These are phyloP conservation scores for Atta cephalotes DNA, from an alignment of 1,140 invertebrate species.

Conservation along the genomic window DNA sequence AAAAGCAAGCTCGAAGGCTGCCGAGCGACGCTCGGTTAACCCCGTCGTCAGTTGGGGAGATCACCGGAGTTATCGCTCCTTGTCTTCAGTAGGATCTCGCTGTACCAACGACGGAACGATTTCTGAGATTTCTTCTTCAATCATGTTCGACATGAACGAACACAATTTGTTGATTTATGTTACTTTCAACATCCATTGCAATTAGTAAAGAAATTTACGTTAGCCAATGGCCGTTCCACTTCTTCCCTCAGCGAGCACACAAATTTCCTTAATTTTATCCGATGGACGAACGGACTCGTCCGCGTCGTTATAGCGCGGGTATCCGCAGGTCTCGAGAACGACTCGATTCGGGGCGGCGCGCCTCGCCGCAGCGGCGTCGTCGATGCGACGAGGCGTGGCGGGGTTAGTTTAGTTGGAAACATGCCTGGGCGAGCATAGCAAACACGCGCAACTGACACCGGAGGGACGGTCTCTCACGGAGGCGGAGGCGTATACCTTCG, in stretches of 20 bases:
- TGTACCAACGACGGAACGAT: not conserved
- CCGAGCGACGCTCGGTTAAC: conserved; percentile 65
- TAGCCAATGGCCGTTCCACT: not conserved
- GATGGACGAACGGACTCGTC: not conserved
- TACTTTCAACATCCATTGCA: not conserved
- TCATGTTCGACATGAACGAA: too few relatives aligned
- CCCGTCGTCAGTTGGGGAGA: conserved; percentile 59
- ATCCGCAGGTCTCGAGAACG: conserved; percentile 67
- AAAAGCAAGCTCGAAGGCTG: conserved; percentile 66
- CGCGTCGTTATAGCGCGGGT: conserved; percentile 42
- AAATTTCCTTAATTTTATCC: conserved; percentile 37
- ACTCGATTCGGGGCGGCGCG: conserved; percentile 72
- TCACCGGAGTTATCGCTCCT: conserved; percentile 35
- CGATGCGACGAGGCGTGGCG: conserved; percentile 81
- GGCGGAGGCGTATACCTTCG: conserved; percentile 77
- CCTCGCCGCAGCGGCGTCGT: conserved; percentile 78
- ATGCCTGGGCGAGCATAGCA: conserved; percentile 83
- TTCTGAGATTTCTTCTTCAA: conserved; percentile 38
- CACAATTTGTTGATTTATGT: not conserved
- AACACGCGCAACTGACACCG: conserved; percentile 85
- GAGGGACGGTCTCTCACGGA: conserved; percentile 77
- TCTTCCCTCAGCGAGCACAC: not conserved
- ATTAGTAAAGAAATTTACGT: not conserved
- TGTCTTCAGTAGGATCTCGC: conserved; percentile 17
- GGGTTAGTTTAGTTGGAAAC: conserved; percentile 85